Evolutionary conservation across 2,888 invertebrate species (phyloP), one percentile per base, ranked within the genome.

Genomic region (Rhogogaster chlorosoma): DNA sequence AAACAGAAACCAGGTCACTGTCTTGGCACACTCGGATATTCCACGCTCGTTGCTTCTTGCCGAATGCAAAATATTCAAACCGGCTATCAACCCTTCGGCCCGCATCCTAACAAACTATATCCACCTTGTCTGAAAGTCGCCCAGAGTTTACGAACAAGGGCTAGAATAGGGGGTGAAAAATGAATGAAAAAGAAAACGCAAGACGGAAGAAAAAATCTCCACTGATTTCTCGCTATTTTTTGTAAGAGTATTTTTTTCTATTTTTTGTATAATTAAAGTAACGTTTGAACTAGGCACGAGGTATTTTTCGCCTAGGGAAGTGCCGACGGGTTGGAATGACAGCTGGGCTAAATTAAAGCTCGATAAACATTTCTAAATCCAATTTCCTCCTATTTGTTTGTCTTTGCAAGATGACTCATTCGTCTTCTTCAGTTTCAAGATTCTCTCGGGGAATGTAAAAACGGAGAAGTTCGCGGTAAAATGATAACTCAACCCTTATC

Each of bases 21-120:
- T 73, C 42, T 73, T 73, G 71, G 38, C 42, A 73, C 22, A 73
- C 38, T 73, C 1, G 10, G 42, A 73, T 73, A 73, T 73, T 73
- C 71, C n/a, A 22, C 42, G 38, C 38, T 42, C 38, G 42, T 12
- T 42, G 71, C 42, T 36, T 73, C 71, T 42, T 22, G 22, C 2
- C n/a, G n/a, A 73, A 73, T 42, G 71, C 71, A 73, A 73, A 73
- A 73, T 73, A 73, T 73, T 42, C 71, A 73, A 42, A 67, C 15
- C 64, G 32, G n/a, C 71, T 10, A 29, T 32, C 70, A 70, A 70
- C 70, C 70, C 18, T 18, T 70, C 70, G n/a, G 71, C 22, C 71
- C 42, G 42, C 42, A 71, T 38, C 42, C 12, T 7, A 7, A 12
- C 10, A 36, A 70, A 70, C 32, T 70, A 36, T 70, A 36, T n/a